These are phyloP conservation scores for Smithornis capensis DNA, from an alignment of 2,113 vertebrate genomes.

Conservation along the genomic window DNA sequence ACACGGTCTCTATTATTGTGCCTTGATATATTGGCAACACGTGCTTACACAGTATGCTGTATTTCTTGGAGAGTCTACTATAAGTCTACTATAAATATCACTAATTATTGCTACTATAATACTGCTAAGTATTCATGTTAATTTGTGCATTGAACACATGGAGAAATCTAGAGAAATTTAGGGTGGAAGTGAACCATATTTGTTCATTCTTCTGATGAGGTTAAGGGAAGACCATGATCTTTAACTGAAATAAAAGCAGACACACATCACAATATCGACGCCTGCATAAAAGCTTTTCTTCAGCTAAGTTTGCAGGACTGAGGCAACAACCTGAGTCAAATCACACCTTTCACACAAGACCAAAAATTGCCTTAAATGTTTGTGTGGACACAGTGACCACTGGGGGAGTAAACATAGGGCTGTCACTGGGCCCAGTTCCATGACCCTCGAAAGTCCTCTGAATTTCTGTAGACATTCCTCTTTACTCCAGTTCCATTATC, in stretches of 20 bases:
- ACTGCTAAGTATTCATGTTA: neutral
- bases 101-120: too few relatives aligned
- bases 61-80: neutral
- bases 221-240: neutral
- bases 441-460: neutral
- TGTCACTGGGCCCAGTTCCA: neutral
- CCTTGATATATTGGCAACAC: neutral
- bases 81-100: too few relatives aligned
- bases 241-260: neutral
- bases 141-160: neutral
- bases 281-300: neutral
- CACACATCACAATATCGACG: neutral
- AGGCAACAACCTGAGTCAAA: neutral
- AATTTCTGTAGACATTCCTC: neutral
- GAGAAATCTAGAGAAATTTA: neutral
- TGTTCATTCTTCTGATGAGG: neutral
- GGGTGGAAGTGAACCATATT: neutral
- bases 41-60: neutral
- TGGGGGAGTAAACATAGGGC: rapidly evolving
- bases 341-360: neutral
- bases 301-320: neutral
- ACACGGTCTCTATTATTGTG: neutral
- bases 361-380: neutral
- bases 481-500: neutral
- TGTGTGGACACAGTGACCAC: neutral